Conservation (phyloP, 2,888 invertebrate species). For the Caenorhabditis sp. region DNA sequence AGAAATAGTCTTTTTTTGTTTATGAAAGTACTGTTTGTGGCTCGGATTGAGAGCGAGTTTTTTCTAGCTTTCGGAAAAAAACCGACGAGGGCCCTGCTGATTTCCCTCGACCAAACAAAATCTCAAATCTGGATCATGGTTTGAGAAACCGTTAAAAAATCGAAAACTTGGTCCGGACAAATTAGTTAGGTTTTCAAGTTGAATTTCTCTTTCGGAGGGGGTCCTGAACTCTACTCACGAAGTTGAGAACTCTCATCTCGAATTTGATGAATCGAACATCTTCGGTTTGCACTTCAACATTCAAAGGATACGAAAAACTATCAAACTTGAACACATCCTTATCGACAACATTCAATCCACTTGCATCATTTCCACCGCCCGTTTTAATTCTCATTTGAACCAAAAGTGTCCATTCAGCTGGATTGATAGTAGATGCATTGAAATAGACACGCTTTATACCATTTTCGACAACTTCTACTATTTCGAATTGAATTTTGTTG, state of each 20-base stretch:
- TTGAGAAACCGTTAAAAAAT: too few species aligned
- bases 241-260: slow-evolving; percentile 41
- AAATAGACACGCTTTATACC: slow-evolving; percentile 16
- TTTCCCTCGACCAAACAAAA: too few species aligned
- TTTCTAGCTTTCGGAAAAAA: too few species aligned
- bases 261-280: slow-evolving; percentile 38
- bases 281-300: slow-evolving; percentile 27
- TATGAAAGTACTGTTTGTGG: too few species aligned
- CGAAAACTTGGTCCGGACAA: too few species aligned
- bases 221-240: too few species aligned
- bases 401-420: slow-evolving; percentile 42
- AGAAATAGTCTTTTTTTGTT: too few species aligned
- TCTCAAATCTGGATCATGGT: too few species aligned
- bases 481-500: slow-evolving; percentile 14
- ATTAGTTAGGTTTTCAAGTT: too few species aligned
- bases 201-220: too few species aligned
- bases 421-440: slow-evolving; percentile 7
- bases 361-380: slow-evolving; percentile 13
- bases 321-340: slow-evolving; percentile 42
- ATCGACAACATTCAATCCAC: slow-evolving; percentile 37
- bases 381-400: slow-evolving; percentile 47
- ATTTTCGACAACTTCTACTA: slow-evolving; percentile 11
- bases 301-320: slow-evolving; percentile 19
- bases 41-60: too few species aligned
- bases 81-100: too few species aligned